Evolutionary conservation across 2,888 invertebrate genomes (phyloP), one percentile per base, ranked within the genome.

Genomic region (Bembecia ichneumoniformis): DNA sequence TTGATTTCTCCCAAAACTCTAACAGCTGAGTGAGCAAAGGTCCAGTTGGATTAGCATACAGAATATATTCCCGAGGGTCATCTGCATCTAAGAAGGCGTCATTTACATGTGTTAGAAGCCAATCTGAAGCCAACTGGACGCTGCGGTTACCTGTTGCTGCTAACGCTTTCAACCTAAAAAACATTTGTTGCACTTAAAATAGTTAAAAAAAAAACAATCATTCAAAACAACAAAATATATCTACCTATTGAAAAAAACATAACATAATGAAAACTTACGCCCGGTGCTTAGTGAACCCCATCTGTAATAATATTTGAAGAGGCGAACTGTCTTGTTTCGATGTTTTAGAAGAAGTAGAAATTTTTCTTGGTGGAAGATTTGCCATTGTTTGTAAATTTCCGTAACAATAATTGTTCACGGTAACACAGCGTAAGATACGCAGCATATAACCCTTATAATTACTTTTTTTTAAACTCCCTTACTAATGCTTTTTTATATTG

Each of bases 141-240:
- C 95, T 94, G 52, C 94, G 89, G 73, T 96, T 92, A 14, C 96
- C 96, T 3, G 96, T 97, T 9, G 96, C 96, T 13, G 96, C 95
- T 54, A 97, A 77, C 3, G 96, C 96, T 71, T 96, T 97, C 71
- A 96, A 92, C 43, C 96, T 96, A 68, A 49, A 82, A 82, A 52
- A 52, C 5, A 20, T 20, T 20, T 20, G 5, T 4, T 5, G 4
- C 3, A 20, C 51, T 55, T 51, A 35, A 51, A 57, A 49, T 46
- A 48, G 28, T 13, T 11, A 40, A 40, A 13, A 13, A 40, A 40
- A 40, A n/a, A 35, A 35, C 35, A 35, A 11, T 35, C 7, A 40
- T 40, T n/a, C 40, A 40, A 13, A 40, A 14, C 36, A 13, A 13
- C n/a, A 4, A 5, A 40, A 40, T 13, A 13, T 5, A 11, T 10